Conservation (phyloP, 35 echinoderm and acorn worm genomes). For the Amphiura filiformis region DNA sequence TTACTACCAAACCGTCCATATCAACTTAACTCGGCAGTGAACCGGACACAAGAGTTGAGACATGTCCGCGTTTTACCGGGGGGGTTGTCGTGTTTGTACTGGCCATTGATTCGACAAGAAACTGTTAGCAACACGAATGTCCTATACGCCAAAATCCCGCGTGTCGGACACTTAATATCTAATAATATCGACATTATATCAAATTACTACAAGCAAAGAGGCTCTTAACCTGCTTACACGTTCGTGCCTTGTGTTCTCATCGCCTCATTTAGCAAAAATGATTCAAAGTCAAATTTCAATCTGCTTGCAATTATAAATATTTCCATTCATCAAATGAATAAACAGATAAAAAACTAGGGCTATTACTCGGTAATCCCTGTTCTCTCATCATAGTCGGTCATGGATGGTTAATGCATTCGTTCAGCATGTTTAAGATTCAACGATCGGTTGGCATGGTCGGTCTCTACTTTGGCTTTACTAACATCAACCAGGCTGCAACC, state of each 20-base stretch:
- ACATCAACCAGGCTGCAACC: no score
- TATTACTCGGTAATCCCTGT: no score
- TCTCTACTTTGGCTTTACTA: no score
- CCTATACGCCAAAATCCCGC: not conserved
- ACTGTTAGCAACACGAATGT: not conserved
- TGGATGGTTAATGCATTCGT: no score
- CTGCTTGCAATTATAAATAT: not conserved
- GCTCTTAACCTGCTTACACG: not conserved
- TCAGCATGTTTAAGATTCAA: no score
- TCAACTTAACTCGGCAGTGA: not conserved
- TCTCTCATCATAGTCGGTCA: no score
- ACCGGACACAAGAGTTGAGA: not conserved
- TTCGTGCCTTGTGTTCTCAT: not conserved
- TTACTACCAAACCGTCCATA: no score
- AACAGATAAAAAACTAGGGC: not conserved
- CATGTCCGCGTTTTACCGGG: not conserved
- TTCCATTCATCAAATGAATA: constrained; percentile 9
- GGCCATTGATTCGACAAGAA: not conserved
- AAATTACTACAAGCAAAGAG: not conserved
- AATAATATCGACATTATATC: constrained; percentile 9
- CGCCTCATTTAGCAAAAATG: not conserved
- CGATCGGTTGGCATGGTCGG: no score
- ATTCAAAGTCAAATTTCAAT: not conserved
- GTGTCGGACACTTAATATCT: constrained; percentile 8
- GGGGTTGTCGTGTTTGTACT: not conserved